Evolutionary conservation across 2,888 invertebrate species (phyloP).

Genomic region (Melinaea menophilus): DNA sequence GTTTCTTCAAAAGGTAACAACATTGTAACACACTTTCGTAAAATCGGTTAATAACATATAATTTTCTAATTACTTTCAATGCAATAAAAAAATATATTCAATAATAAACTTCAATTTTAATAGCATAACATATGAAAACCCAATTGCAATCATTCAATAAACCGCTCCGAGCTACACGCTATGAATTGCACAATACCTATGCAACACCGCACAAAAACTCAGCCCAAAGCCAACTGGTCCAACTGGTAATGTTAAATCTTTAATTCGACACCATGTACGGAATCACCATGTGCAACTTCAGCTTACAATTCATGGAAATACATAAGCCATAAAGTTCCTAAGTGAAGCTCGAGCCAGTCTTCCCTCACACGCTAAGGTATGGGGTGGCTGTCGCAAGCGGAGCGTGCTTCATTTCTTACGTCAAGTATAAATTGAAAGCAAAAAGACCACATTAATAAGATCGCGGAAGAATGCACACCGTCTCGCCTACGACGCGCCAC

Average conservation of each 20-base stretch:
- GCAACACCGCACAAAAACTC: conserved; percentile 57
- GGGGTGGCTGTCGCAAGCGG: conserved; percentile 56
- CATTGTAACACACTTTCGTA: no score
- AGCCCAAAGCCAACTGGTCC: conserved; percentile 55
- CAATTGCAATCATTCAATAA: conserved; percentile 45
- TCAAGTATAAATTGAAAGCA: conserved; percentile 57
- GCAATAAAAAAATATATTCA: no score
- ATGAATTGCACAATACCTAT: conserved; percentile 52
- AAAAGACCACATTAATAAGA: conserved; percentile 54
- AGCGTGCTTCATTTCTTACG: conserved; percentile 62
- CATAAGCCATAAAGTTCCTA: conserved; percentile 26
- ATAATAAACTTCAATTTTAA: no score
- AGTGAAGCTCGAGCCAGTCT: conserved; percentile 24
- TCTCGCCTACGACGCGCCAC: conserved; percentile 20
- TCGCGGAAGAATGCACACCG: conserved; percentile 55
- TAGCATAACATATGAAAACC: conserved; percentile 38
- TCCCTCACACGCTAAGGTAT: conserved; percentile 26
- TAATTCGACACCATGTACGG: conserved; percentile 64
- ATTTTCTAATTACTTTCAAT: no score
- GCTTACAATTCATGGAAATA: conserved; percentile 40
- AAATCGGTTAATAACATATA: no score
- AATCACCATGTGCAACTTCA: conserved; percentile 42
- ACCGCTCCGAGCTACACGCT: conserved; percentile 17
- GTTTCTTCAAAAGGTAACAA: no score
- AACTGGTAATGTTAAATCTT: conserved; percentile 67